Percentiles rank a stretch among this genome's conserved stretches.
These are phyloP conservation scores for Oophaga pumilio DNA, from an alignment of 2,113 vertebrate genomes.

Conservation along the genomic window DNA sequence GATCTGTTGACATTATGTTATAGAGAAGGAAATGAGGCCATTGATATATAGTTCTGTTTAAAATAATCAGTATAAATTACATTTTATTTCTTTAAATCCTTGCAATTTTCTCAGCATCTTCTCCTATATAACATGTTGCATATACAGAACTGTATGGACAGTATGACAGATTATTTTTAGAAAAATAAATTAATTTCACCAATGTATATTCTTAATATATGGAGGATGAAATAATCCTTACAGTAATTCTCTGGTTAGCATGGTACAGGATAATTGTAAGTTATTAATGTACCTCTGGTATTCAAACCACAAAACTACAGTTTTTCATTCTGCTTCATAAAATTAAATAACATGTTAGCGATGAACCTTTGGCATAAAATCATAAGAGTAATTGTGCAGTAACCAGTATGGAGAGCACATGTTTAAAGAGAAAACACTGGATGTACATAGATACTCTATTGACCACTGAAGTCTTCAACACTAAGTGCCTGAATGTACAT, in stretches of 20 bases:
- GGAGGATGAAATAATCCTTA: conserved; percentile 5
- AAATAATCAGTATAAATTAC: too few species aligned
- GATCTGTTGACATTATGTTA: too few species aligned
- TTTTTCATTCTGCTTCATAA: conserved; percentile 32
- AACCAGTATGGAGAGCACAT: neutral
- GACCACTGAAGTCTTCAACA: conserved; percentile 5
- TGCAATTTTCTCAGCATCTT: too few species aligned
- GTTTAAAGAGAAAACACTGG: neutral
- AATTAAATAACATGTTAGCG: conserved; percentile 20
- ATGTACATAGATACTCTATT: neutral
- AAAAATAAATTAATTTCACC: neutral
- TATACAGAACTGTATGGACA: too few species aligned
- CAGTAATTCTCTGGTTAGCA: conserved; percentile 30
- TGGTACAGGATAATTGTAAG: conserved; percentile 17
- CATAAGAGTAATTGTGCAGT: neutral
- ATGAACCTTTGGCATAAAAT: conserved; percentile 19
- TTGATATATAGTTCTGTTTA: too few species aligned
- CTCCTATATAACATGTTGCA: too few species aligned
- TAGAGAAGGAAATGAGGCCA: too few species aligned
- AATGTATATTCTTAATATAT: neutral
- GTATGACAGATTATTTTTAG: too few species aligned
- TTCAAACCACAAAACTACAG: conserved; percentile 16
- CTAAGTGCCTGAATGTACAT: neutral
- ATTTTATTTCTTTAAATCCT: too few species aligned
- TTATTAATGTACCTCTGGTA: conserved; percentile 24